Percentiles rank a stretch among this genome's conserved stretches.
These are phyloP conservation scores for Abrostola tripartita DNA, from an alignment of 2,888 invertebrate genomes.

Conservation along the genomic window DNA sequence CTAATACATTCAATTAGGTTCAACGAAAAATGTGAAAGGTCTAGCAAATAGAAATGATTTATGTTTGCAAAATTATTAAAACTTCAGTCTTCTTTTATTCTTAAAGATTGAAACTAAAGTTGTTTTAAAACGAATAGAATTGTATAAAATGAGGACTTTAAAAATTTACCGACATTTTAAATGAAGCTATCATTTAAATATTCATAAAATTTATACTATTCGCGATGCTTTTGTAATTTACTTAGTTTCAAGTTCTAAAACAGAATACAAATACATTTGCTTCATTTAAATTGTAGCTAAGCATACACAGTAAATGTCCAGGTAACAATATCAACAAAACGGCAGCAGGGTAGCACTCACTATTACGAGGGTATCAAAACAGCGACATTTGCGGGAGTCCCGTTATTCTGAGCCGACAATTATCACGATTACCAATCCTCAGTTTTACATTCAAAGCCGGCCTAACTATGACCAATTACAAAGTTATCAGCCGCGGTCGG, in stretches of 20 bases:
- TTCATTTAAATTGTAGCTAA: slow-evolving; percentile 7
- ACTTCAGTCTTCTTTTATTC: slow-evolving; percentile 14
- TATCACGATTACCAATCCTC: slow-evolving; percentile 60
- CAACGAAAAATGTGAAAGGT: slow-evolving; percentile 1
- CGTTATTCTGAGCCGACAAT: slow-evolving; percentile 54
- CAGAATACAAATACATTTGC: background rate
- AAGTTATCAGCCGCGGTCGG: slow-evolving; percentile 4
- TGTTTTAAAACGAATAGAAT: slow-evolving; percentile 6
- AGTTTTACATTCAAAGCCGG: slow-evolving; percentile 49
- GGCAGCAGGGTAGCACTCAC: slow-evolving; percentile 15
- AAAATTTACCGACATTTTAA: no score
- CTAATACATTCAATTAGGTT: slow-evolving; percentile 4
- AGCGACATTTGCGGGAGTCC: slow-evolving; percentile 27
- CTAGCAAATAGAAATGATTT: slow-evolving; percentile 16
- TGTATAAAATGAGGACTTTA: background rate
- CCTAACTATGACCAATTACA: slow-evolving; percentile 35
- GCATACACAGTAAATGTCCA: background rate
- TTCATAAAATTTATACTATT: no score
- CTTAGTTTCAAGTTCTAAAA: background rate
- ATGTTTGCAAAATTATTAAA: slow-evolving; percentile 1
- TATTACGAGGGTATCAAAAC: slow-evolving; percentile 22
- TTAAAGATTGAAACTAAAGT: slow-evolving; percentile 14
- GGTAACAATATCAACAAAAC: slow-evolving; percentile 4
- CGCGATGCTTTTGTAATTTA: background rate
- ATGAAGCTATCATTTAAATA: background rate